Conservation (phyloP, 1,140 invertebrate species). For the Radopholus similis region DNA sequence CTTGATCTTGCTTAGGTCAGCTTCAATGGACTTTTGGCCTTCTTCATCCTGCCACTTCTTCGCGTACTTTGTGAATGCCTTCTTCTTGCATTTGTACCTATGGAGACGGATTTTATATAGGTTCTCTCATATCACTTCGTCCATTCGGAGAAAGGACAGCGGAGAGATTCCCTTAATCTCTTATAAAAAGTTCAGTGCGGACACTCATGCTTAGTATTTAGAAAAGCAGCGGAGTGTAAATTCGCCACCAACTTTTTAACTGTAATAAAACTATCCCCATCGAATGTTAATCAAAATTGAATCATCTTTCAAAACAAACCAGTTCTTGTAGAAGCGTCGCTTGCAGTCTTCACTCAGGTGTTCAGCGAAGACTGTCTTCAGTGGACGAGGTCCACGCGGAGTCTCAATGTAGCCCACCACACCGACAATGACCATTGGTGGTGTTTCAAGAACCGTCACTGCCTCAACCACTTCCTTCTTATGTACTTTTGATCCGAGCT, state of each 20-base stretch:
- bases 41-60: constrained; percentile 97
- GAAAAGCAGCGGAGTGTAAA: constrained; percentile 32
- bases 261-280: neutral
- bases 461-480: constrained; percentile 99
- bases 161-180: constrained; percentile 38
- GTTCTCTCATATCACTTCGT: constrained; percentile 46
- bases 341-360: constrained; percentile 96
- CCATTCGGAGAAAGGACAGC: constrained; percentile 53
- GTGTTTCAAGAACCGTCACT: constrained; percentile 94
- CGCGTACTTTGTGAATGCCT: constrained; percentile 95
- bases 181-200: constrained; percentile 9
- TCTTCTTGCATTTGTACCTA: constrained; percentile 99
- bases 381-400: constrained; percentile 84
- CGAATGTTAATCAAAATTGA: neutral
- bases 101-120: constrained; percentile 31
- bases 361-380: constrained; percentile 95
- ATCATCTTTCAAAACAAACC: constrained; percentile 69
- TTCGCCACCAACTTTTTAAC: neutral
- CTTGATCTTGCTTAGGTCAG: constrained; percentile 91
- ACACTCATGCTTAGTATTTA: constrained; percentile 30
- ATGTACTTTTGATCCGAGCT: constrained; percentile 94
- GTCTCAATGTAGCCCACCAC: constrained; percentile 98
- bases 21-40: constrained; percentile 92
- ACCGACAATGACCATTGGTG: constrained; percentile 95
- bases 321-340: constrained; percentile 99